Conservation (phyloP, 2,113 vertebrate species). For the Nothoprocta perdicaria region DNA sequence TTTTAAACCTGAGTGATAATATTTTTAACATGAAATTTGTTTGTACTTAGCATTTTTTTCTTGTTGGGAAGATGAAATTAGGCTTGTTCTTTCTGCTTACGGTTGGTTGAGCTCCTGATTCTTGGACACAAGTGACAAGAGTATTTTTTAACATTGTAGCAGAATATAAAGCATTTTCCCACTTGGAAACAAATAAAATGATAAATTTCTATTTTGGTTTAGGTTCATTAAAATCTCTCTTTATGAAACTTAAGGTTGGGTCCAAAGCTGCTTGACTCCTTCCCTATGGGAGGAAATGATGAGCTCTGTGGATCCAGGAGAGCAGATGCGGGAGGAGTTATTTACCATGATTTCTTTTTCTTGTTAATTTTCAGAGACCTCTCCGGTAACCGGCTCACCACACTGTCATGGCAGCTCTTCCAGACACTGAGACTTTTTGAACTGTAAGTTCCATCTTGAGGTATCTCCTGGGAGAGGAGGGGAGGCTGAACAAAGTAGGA, state of each 20-base stretch:
- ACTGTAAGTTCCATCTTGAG: conserved; percentile 87
- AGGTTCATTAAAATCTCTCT: conserved; percentile 31
- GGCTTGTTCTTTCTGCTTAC: not conserved
- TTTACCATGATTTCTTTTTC: not conserved
- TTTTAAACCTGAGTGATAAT: conserved; percentile 37
- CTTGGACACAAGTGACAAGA: not conserved
- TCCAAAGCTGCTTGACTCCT: not conserved
- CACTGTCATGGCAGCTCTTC: conserved; percentile 97
- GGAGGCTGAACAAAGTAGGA: not conserved
- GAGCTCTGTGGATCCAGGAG: not conserved
- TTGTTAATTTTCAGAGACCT: conserved; percentile 88
- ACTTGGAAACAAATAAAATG: not conserved
- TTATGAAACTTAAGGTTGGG: not conserved
- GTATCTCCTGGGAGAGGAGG: not conserved
- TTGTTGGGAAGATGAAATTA: not conserved
- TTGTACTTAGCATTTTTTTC: not conserved
- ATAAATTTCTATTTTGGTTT: not conserved
- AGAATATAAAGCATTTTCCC: not conserved
- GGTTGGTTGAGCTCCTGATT: conserved; percentile 3
- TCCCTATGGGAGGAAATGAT: not conserved
- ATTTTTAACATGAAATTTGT: not conserved
- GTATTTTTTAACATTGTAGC: not conserved
- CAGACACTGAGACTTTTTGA: conserved; percentile 93
- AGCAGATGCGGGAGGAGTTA: not conserved
- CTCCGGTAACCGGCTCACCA: conserved; percentile 94